Evolutionary conservation across 2,888 invertebrate genomes (phyloP), one percentile per base, ranked within the genome.

Genomic region (Apoderus coryli): DNA sequence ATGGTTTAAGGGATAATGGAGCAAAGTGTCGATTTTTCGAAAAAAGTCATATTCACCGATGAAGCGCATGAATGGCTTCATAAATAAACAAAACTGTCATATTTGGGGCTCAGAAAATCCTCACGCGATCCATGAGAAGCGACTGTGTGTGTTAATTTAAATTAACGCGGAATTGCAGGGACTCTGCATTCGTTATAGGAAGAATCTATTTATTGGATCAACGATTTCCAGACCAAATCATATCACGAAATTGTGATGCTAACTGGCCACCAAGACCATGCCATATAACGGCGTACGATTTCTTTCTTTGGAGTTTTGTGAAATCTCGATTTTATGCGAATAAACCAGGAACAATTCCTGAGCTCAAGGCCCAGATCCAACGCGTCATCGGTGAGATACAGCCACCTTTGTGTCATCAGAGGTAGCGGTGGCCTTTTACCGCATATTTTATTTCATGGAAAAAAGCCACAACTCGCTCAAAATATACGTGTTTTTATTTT

Each of bases 351-450:
- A 6, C 22, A 29, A 23, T 29, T 29, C 23, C 29, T 23, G 29
- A 29, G 23, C 29, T 29, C 10, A 29, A 29, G 10, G 22, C 23
- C 29, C 22, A 29, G 29, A 29, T 29, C 29, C 29, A 29, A 25
- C 29, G 29, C 22, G 29, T 29, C 29, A 24, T 24, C 7, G 25
- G 25, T 24, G 25, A 24, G 25, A 24, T 24, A 24, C 7, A 24
- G n/a, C 6, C 19, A 19, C 19, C 6, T 19, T 19, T 19, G 6
- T 19, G 19, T 19, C 19, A 19, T 10, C 25, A 24, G 25, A 24
- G 25, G 7, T 10, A n/a, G 25, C 25, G 22, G 23, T 10, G 23
- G 22, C 29, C 29, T 23, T 29, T 25, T 29, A 10, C 22, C 23
- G 29, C 13, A 29, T 23, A 23, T 29, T 29, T 29, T 29, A 29